Evolutionary conservation across 1,140 invertebrate species (phyloP), one percentile per base, ranked within the genome.

Genomic region (Aporrectodea caliginosa): DNA sequence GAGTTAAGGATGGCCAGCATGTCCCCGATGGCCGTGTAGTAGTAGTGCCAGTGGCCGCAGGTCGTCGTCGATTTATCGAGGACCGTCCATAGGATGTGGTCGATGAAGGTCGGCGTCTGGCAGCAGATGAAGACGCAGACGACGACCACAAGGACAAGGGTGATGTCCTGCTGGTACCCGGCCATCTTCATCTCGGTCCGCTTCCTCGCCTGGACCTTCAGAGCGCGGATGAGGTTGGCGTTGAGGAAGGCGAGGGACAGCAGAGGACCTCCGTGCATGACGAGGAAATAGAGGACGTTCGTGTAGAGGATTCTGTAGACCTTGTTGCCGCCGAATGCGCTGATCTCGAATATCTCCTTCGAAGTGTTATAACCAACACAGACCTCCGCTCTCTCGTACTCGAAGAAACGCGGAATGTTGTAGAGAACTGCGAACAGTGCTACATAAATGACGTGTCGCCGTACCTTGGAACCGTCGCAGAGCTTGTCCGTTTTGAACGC

Each of bases 1-100:
- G 76, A 78, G 35, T 81, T 81, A n/a, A 81, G 43, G 16, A 81
- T 74, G 34, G 43, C 71, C 29, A 81, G 29, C 33, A 78, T 43
- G 35, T 81, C 80, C 1, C 75, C 77, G 1, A 81, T 69, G n/a
- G 80, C 80, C 72, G 80, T 81, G 71, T 81, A 81, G 33, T 81
- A 81, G 72, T 78, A 81, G 31, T 78, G 80, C 80, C 80, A 81
- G 29, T 78, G 35, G 12, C 80, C 80, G 58, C 80, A 81, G 31
- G 12, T 58, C 6, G 33, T 69, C 58, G 27, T 29, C 27, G 69
- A 43, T 30, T 35, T 35, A 35, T 78, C 77, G 22, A 81, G 29
- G 22, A 81, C 58, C 22, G 80, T 81, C 80, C 80, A 81, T 12
- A 81, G 70, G n/a, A 81, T 58, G 77, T 78, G 75, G 68, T 81